Evolutionary conservation across 1,140 invertebrate species (phyloP).

Genomic region (Platyscapa corneri): DNA sequence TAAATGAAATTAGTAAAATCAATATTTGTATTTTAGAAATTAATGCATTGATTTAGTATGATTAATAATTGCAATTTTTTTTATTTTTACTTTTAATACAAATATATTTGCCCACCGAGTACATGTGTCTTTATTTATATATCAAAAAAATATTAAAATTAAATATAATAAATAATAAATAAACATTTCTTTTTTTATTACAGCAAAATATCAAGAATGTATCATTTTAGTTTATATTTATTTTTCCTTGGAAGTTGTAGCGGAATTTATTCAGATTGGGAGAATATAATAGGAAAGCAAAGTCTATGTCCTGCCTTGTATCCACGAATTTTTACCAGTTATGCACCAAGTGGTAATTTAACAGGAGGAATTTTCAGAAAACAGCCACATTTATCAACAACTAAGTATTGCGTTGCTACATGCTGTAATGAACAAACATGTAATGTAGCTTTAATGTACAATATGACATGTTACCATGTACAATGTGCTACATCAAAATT

Average conservation of each 20-base stretch:
- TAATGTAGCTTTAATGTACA: slow-evolving; percentile 86
- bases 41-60: not conserved
- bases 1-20: not conserved
- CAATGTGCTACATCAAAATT: slow-evolving; percentile 81
- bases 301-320: slow-evolving; percentile 66
- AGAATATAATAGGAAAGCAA: slow-evolving; percentile 63
- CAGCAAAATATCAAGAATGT: slow-evolving; percentile 62
- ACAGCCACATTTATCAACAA: slow-evolving; percentile 73
- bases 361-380: slow-evolving; percentile 78
- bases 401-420: slow-evolving; percentile 81
- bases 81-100: not conserved
- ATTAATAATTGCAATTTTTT: not conserved
- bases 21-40: not conserved
- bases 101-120: not conserved
- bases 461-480: slow-evolving; percentile 85
- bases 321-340: slow-evolving; percentile 65
- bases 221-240: slow-evolving; percentile 59
- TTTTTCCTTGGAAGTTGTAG: slow-evolving; percentile 61
- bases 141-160: too few species aligned
- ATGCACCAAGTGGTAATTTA: slow-evolving; percentile 75
- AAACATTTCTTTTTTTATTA: slow-evolving; percentile 45
- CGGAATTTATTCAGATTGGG: slow-evolving; percentile 62
- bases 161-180: not conserved
- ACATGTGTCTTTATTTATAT: too few species aligned
- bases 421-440: slow-evolving; percentile 83